Percentiles rank a stretch among this genome's conserved stretches.
These are phyloP conservation scores for human (Homo sapiens) DNA, from an alignment of 2,113 vertebrate species.

Conservation along the genomic window GRCh38 chr3:52932001-52932500, in stretches of 20 bases:
- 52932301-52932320: slow-evolving; percentile 88
- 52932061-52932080: slow-evolving; percentile 92
- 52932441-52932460: neutral
- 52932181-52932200: slow-evolving; percentile 93
- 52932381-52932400: slow-evolving; percentile 30
- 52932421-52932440: neutral
- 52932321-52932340: neutral
- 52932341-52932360: neutral
- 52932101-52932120: slow-evolving; percentile 94
- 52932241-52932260: slow-evolving; percentile 91
- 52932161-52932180: slow-evolving; percentile 90
- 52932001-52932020: neutral
- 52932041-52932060: slow-evolving; percentile 71
- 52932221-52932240: slow-evolving; percentile 90
- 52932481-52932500: slow-evolving; percentile 39
- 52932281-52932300: slow-evolving; percentile 94
- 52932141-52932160: slow-evolving; percentile 85
- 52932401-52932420: slow-evolving; percentile 41
- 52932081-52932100: slow-evolving; percentile 91
- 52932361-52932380: slow-evolving; percentile 41
- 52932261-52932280: slow-evolving; percentile 91
- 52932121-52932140: slow-evolving; percentile 97
- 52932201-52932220: slow-evolving; percentile 93
- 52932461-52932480: neutral
- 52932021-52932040: neutral